phyloP scores from a whole-genome alignment of 2,113 vertebrate genomes.

The Ciconia stormi region DNA sequence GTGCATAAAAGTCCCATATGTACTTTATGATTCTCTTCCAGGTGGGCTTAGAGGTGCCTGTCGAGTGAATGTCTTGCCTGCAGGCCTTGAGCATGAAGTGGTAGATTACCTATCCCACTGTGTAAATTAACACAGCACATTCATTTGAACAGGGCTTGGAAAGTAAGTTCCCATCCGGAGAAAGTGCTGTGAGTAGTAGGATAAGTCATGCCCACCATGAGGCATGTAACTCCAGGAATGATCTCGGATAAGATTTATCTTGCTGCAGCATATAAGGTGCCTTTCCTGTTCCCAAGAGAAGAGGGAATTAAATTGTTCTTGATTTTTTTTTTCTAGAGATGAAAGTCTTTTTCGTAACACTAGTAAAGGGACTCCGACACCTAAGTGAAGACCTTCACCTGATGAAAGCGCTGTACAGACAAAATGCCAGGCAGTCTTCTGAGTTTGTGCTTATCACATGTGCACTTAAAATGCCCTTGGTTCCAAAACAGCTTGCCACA shows the following conservation, averaged over 20 bases:
- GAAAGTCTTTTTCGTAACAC: background rate
- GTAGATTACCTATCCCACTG: background rate
- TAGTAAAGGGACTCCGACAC: background rate
- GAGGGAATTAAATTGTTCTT: background rate
- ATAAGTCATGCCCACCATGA: background rate
- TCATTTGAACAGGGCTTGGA: background rate
- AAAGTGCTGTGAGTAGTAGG: background rate
- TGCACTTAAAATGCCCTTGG: background rate
- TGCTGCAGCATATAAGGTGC: background rate
- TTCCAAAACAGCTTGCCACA: background rate
- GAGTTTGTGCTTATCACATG: rapidly evolving
- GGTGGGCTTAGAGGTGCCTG: background rate
- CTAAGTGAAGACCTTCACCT: background rate
- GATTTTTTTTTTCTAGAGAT: background rate
- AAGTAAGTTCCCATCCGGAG: background rate
- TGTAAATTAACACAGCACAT: background rate
- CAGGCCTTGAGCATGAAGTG: background rate
- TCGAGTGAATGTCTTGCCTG: background rate
- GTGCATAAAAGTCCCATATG: background rate
- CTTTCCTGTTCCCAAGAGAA: background rate
- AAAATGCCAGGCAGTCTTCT: background rate
- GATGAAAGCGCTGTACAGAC: background rate
- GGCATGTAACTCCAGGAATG: background rate
- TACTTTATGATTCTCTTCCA: background rate
- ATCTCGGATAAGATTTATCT: background rate